phyloP scores from a whole-genome alignment of 2,797 vertebrate genomes.

The Ctenopoma kingsleyae region DNA sequence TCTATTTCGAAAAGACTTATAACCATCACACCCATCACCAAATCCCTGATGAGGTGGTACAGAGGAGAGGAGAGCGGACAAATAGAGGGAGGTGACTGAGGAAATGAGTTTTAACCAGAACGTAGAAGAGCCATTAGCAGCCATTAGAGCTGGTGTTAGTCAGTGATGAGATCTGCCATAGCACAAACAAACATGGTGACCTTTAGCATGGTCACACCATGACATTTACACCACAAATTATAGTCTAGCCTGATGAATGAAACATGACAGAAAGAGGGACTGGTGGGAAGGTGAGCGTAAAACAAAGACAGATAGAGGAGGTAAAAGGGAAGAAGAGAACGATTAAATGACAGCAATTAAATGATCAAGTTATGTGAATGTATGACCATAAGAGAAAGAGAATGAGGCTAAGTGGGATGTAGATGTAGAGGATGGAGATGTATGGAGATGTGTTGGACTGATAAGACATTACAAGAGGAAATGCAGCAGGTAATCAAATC shows the following conservation, averaged over 20 bases:
- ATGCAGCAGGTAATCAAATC: constrained; percentile 66
- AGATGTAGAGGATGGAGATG: constrained; percentile 47
- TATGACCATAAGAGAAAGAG: constrained; percentile 17
- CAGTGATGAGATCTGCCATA: constrained; percentile 74
- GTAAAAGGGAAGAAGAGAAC: constrained; percentile 7
- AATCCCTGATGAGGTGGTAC: constrained; percentile 14
- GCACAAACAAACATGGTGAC: constrained; percentile 81
- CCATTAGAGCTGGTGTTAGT: constrained; percentile 77
- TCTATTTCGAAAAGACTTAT: background rate
- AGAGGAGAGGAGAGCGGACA: constrained; percentile 10
- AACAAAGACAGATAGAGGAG: constrained; percentile 18
- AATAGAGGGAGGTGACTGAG: constrained; percentile 43
- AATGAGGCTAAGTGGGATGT: constrained; percentile 42
- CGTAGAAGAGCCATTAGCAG: constrained; percentile 71
- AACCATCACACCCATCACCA: constrained; percentile 11
- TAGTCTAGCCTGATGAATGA: constrained; percentile 65
- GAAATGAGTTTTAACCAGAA: constrained; percentile 74
- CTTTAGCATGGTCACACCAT: constrained; percentile 77
- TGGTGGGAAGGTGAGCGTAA: constrained; percentile 7
- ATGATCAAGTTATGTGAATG: constrained; percentile 19
- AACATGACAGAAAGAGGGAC: constrained; percentile 42
- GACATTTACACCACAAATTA: constrained; percentile 79
- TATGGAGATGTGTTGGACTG: constrained; percentile 44
- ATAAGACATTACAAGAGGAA: constrained; percentile 61
- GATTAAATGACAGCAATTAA: constrained; percentile 41